Conservation (phyloP, 2,888 invertebrate species). For the Microctonus brassicae region DNA sequence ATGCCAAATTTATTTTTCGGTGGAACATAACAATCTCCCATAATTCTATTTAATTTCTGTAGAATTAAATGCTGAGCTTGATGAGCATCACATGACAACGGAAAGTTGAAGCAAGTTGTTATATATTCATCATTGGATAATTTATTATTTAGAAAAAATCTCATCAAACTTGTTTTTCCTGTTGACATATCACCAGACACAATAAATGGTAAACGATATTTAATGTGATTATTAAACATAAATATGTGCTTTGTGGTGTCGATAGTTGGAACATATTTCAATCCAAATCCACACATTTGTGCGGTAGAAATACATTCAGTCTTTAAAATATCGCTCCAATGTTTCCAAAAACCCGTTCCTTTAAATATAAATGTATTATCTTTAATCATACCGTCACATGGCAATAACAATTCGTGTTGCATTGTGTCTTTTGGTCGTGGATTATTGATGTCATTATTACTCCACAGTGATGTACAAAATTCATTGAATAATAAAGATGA, state of each 20-base stretch:
- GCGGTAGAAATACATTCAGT: conserved; percentile 66
- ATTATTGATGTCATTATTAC: conserved; percentile 57
- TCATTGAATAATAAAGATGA: conserved; percentile 66
- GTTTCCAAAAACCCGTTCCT: conserved; percentile 74
- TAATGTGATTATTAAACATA: conserved; percentile 72
- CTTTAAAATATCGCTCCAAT: conserved; percentile 73
- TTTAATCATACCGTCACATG: conserved; percentile 72
- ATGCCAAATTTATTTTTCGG: conserved; percentile 73
- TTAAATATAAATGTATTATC: conserved; percentile 75
- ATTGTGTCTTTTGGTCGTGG: conserved; percentile 72
- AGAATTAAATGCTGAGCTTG: conserved; percentile 72
- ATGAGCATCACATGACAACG: conserved; percentile 60
- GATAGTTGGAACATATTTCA: conserved; percentile 73
- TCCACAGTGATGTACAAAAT: conserved; percentile 57
- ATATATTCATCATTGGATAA: conserved; percentile 71
- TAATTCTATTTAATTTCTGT: conserved; percentile 71
- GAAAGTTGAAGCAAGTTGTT: conserved; percentile 73
- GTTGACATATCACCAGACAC: conserved; percentile 75
- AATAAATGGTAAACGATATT: conserved; percentile 71
- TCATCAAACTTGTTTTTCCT: conserved; percentile 76
- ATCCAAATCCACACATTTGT: conserved; percentile 40
- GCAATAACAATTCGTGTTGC: conserved; percentile 72
- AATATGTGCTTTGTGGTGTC: conserved; percentile 73
- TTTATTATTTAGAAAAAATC: conserved; percentile 69
- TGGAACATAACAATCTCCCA: conserved; percentile 74